Evolutionary conservation across 2,888 invertebrate species (phyloP), one percentile per base, ranked within the genome.

Genomic region (Drosophila paramelanica): DNA sequence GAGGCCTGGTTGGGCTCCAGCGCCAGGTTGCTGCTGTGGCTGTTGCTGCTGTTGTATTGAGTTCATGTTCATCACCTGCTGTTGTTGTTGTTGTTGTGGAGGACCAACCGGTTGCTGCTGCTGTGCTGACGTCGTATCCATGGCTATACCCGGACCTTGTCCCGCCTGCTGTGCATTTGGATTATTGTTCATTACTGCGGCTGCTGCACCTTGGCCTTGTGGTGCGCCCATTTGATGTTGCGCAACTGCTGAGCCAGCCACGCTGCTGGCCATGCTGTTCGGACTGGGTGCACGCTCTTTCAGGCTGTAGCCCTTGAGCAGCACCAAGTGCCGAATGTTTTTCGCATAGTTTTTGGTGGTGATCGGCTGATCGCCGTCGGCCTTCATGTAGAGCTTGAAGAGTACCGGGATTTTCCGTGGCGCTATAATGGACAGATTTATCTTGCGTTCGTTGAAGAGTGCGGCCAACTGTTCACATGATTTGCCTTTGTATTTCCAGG

Each of bases 271-370:
- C 81, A 90, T 91, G 45, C 88, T 78, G 43, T 90, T 92, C 0
- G 92, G 95, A 90, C 95, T 95, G 7, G 95, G 93, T 0, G 95
- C 95, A n/a, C 95, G 93, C 81, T 95, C 95, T 84, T 95, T 95
- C 7, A 95, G 91, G 85, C 95, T 94, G 89, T 94, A 96, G 6
- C 96, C 96, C 90, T 95, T 95, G 0, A 96, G 92, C 8, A 97
- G 93, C 3, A 97, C 96, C 64, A 97, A 93, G 92, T 97, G 97
- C 6, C 97, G 93, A 0, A 96, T 95, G 91, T 97, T 98, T 92
- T 97, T 97, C 0, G 98, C 97, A 91, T 97, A 98, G 91, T 98
- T 98, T 91, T 98, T 96, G 13, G 96, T 96, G 81, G 96, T 95
- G 0, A 96, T 95, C 0, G 95, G 94, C 55, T 97, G 93, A 91